phyloP scores from a whole-genome alignment of 1,140 invertebrate genomes.

The Brachionus paranguensis region DNA sequence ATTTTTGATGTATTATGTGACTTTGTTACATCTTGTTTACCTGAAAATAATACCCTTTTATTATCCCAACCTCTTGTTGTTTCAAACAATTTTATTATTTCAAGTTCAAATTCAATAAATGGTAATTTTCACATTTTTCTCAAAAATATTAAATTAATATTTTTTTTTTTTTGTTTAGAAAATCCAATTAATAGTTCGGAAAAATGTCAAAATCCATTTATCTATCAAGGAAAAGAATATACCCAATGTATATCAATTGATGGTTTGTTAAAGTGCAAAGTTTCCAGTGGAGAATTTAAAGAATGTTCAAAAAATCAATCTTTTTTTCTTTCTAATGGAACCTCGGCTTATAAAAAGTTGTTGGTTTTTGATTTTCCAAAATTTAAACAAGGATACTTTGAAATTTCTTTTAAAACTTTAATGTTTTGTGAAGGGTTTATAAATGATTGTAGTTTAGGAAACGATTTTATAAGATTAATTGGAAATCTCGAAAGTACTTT shows the following conservation, averaged over 20 bases:
- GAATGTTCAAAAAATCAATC: neutral
- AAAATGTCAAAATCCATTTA: neutral
- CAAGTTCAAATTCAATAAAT: neutral
- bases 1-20: neutral
- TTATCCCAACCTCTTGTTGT: neutral
- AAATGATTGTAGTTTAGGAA: neutral
- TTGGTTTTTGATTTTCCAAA: neutral
- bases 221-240: neutral
- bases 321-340: neutral
- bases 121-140: too few relatives aligned
- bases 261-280: neutral
- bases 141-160: too few relatives aligned
- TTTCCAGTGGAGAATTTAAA: neutral
- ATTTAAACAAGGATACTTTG: neutral
- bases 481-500: neutral
- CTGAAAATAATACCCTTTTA: neutral
- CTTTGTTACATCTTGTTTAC: neutral
- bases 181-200: neutral
- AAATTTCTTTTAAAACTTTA: neutral
- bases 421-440: neutral
- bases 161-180: too few relatives aligned
- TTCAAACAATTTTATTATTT: neutral
- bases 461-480: neutral
- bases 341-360: neutral
- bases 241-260: neutral